A percentile compares a stretch with the other conserved stretches of the same genome.
Evolutionary conservation across 2,797 vertebrate species (phyloP).

Genomic region (Psittacula derbiana): DNA sequence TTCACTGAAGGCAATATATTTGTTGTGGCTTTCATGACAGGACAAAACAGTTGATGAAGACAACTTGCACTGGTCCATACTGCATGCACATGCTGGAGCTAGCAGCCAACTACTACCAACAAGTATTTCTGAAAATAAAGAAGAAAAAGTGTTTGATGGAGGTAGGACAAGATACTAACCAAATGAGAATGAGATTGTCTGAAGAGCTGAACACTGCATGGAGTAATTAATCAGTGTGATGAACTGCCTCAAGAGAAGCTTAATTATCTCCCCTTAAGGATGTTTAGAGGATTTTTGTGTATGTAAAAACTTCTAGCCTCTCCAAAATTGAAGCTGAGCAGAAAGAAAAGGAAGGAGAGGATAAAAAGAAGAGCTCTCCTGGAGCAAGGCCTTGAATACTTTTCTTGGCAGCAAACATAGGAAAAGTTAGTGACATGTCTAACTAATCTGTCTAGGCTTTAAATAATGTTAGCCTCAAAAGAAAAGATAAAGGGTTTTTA

Average conservation of each 20-base stretch:
- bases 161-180: background rate
- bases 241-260: background rate
- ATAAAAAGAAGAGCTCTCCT: background rate
- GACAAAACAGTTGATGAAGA: background rate
- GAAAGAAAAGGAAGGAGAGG: rapidly evolving
- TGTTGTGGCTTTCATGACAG: background rate
- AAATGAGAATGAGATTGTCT: background rate
- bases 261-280: background rate
- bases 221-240: background rate
- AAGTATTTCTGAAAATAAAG: background rate
- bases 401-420: background rate
- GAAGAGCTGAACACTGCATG: background rate
- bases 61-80: background rate
- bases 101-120: background rate
- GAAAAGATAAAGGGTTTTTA: background rate
- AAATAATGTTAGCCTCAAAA: background rate
- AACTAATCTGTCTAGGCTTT: background rate
- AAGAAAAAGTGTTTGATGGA: background rate
- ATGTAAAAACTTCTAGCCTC: background rate
- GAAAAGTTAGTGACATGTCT: background rate
- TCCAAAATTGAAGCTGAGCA: background rate
- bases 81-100: rapidly evolving
- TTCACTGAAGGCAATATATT: background rate
- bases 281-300: background rate
- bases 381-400: background rate